These are phyloP conservation scores for Brienomyrus brachyistius DNA, from an alignment of 2,113 vertebrate species.

Conservation along the genomic window DNA sequence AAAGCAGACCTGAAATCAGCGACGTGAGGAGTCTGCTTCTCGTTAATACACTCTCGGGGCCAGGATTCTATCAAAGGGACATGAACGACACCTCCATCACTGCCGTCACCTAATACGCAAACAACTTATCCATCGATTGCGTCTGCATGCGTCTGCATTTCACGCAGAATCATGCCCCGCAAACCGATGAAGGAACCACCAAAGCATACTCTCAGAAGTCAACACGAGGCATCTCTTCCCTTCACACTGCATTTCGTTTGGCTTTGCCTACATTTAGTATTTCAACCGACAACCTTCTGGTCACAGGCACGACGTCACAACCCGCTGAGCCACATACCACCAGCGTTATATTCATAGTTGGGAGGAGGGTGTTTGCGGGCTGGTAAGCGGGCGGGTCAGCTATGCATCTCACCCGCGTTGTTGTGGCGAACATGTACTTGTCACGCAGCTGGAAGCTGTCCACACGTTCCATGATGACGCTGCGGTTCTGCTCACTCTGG, in stretches of 20 bases:
- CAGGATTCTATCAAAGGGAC: not conserved
- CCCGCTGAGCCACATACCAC: not conserved
- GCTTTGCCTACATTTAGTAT: not conserved
- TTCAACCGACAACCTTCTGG: not conserved
- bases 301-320: not conserved
- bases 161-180: not conserved
- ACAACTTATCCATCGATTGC: not conserved
- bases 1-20: not conserved
- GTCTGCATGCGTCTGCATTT: not conserved
- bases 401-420: conserved; percentile 56
- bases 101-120: not conserved
- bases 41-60: not conserved
- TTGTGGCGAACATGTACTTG: conserved; percentile 96
- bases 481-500: conserved; percentile 80
- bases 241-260: not conserved
- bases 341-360: not conserved
- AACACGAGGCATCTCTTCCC: not conserved
- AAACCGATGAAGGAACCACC: not conserved
- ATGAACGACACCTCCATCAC: not conserved
- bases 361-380: not conserved
- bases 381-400: not conserved
- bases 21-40: not conserved
- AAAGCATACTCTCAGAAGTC: not conserved
- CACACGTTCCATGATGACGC: conserved; percentile 77
- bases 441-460: conserved; percentile 91